A percentile compares a stretch with the other conserved stretches of the same genome.
These are phyloP conservation scores for Cheilosia impressa DNA, from an alignment of 2,888 invertebrate genomes.

Conservation along the genomic window DNA sequence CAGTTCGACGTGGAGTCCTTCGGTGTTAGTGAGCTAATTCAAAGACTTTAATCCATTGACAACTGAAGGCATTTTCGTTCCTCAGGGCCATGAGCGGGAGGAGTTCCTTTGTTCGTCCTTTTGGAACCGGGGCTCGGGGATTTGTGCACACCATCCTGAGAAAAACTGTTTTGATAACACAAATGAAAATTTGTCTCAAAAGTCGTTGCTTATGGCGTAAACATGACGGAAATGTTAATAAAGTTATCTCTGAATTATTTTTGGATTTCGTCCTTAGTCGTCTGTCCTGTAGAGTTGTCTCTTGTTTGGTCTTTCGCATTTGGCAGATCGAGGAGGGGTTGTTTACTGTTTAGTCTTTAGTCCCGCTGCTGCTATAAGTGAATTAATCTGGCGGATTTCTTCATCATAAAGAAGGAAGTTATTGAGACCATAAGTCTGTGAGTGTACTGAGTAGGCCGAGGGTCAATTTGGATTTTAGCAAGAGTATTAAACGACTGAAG, in stretches of 20 bases:
- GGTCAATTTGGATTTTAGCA: too few species aligned
- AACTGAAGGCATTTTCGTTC: slow-evolving; percentile 26
- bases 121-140: not conserved
- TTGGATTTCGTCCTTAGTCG: slow-evolving; percentile 3
- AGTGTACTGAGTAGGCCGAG: too few species aligned
- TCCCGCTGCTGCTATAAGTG: too few species aligned
- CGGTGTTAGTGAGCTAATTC: slow-evolving; percentile 21
- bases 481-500: too few species aligned
- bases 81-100: not conserved
- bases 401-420: too few species aligned
- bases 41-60: slow-evolving; percentile 51
- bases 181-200: slow-evolving; percentile 23
- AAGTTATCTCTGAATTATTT: slow-evolving; percentile 27
- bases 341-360: too few species aligned
- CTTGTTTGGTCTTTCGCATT: too few species aligned
- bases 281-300: too few species aligned
- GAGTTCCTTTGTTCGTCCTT: not conserved
- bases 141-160: slow-evolving; percentile 5
- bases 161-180: slow-evolving; percentile 37
- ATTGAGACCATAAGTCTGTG: too few species aligned
- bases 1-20: slow-evolving; percentile 14
- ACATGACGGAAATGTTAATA: slow-evolving; percentile 44
- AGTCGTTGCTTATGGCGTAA: slow-evolving; percentile 22
- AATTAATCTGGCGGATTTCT: too few species aligned
- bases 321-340: too few species aligned